phyloP scores from a whole-genome alignment of 2,888 invertebrate species.

The Mesorhabditis belari region DNA sequence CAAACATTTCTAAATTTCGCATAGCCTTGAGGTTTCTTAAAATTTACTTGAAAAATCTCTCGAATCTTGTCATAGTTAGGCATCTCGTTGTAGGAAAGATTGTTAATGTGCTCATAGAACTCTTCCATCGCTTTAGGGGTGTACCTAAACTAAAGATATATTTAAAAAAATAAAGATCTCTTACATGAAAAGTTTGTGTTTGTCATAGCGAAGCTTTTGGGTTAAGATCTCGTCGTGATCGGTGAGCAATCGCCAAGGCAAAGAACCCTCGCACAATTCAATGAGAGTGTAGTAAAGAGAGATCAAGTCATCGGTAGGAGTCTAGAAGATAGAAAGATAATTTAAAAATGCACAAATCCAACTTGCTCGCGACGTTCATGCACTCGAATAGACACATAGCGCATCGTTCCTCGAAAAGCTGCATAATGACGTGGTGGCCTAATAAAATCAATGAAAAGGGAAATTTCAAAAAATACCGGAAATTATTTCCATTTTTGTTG shows the following conservation, averaged over 20 bases:
- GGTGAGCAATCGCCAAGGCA: slow-evolving; percentile 38
- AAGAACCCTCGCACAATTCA: slow-evolving; percentile 37
- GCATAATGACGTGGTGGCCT: slow-evolving; percentile 39
- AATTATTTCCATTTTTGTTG: slow-evolving; percentile 19
- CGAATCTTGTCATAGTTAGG: not conserved
- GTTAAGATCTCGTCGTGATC: slow-evolving; percentile 33
- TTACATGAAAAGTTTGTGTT: slow-evolving; percentile 4
- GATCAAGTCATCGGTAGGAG: slow-evolving; percentile 40
- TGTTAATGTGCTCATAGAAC: not conserved
- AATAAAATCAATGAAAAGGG: slow-evolving; percentile 5
- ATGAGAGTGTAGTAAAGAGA: slow-evolving; percentile 38
- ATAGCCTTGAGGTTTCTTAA: too few species aligned
- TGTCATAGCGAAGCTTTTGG: slow-evolving; percentile 17
- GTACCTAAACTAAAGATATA: not conserved
- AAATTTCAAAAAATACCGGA: not conserved
- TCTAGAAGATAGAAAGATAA: too few species aligned
- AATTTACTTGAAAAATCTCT: not conserved
- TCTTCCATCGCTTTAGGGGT: not conserved
- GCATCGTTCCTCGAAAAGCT: slow-evolving; percentile 45
- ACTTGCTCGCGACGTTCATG: slow-evolving; percentile 39
- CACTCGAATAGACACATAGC: slow-evolving; percentile 44
- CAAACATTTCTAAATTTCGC: too few species aligned
- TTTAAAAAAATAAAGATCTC: not conserved
- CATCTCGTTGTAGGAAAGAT: not conserved
- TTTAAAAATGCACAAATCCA: not conserved